Percentiles rank a stretch among this genome's conserved stretches.
phyloP scores from a whole-genome alignment of 2,888 invertebrate genomes.

The Sphecodes monilicornis region DNA sequence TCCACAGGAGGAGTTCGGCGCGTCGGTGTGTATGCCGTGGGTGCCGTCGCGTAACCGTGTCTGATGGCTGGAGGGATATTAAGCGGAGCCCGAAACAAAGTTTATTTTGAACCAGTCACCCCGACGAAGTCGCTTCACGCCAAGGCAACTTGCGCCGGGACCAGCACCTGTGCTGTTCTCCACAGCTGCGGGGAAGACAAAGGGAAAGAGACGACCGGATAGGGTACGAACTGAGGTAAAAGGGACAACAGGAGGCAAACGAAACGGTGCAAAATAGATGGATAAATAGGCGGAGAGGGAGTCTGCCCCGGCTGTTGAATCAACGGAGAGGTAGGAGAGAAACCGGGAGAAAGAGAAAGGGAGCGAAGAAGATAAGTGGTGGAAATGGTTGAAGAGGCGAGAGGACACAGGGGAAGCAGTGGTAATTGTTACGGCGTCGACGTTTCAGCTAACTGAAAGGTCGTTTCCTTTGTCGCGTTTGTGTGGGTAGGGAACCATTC shows the following conservation, averaged over 20 bases:
- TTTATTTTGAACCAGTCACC: constrained; percentile 72
- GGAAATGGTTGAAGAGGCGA: constrained; percentile 38
- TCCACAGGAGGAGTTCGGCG: constrained; percentile 2
- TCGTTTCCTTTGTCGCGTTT: constrained; percentile 71
- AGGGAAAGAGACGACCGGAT: constrained; percentile 24
- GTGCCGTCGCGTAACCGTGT: constrained; percentile 26
- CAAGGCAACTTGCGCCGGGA: constrained; percentile 41
- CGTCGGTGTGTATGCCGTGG: background rate
- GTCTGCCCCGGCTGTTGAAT: background rate
- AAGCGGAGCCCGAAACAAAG: constrained; percentile 64
- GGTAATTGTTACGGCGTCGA: constrained; percentile 73
- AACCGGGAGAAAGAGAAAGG: background rate
- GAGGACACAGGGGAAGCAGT: constrained; percentile 54
- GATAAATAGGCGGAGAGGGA: constrained; percentile 30
- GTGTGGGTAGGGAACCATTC: constrained; percentile 53
- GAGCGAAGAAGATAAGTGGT: constrained; percentile 38
- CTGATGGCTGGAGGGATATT: constrained; percentile 53
- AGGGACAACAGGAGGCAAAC: constrained; percentile 20
- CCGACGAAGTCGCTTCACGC: constrained; percentile 44
- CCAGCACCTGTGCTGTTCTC: constrained; percentile 38
- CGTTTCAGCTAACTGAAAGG: constrained; percentile 73
- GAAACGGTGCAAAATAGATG: constrained; percentile 22
- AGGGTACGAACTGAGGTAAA: constrained; percentile 15
- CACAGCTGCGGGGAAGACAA: constrained; percentile 23
- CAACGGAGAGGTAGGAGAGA: background rate